phyloP scores from a whole-genome alignment of 2,113 vertebrate species.

The Thermophis baileyi region DNA sequence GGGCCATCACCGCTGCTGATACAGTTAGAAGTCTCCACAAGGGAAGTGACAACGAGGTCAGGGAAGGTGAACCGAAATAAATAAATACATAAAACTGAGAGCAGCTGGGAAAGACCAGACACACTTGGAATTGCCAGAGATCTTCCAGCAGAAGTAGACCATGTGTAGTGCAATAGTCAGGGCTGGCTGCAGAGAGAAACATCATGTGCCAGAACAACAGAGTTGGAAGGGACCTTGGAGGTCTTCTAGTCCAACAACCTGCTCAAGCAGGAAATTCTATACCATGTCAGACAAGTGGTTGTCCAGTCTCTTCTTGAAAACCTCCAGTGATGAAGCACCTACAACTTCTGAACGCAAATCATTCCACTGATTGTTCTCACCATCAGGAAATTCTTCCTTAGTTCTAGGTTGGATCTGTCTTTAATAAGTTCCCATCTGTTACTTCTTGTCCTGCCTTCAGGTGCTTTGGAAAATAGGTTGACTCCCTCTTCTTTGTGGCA shows the following conservation, averaged over 20 bases:
- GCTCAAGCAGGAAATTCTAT: background rate
- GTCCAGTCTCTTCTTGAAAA: background rate
- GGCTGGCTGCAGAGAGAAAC: background rate
- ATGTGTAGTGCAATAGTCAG: background rate
- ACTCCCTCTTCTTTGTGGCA: background rate
- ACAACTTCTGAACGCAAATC: background rate
- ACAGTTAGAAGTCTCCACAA: background rate
- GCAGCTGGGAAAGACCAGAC: background rate
- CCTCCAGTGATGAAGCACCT: background rate
- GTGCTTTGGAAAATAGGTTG: background rate
- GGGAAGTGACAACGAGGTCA: background rate
- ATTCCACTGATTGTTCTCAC: background rate
- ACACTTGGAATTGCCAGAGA: background rate
- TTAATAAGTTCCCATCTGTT: background rate
- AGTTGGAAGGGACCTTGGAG: background rate
- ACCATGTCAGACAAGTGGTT: background rate
- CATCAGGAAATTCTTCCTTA: background rate
- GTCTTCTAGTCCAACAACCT: background rate
- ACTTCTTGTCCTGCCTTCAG: background rate
- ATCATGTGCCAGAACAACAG: background rate
- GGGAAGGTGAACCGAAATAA: slow-evolving; percentile 7
- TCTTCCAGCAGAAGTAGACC: background rate
- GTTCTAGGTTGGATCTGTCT: background rate
- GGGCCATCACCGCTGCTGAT: background rate
- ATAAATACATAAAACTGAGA: background rate